Evolutionary conservation across 2,113 vertebrate species (phyloP).

Genomic region (Carettochelys insculpta): DNA sequence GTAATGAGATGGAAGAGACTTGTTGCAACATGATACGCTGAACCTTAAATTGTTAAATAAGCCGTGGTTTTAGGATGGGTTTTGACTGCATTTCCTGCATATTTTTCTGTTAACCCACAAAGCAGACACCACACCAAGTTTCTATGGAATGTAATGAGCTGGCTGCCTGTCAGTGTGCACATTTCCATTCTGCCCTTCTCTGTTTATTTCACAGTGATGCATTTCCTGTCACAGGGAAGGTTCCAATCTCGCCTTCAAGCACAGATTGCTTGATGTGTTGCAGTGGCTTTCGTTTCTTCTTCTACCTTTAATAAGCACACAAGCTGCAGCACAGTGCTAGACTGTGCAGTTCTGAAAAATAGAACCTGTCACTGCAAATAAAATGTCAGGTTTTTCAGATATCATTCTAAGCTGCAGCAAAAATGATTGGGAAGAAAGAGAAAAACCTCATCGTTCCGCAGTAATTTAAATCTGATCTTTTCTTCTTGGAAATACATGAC

Average conservation of each 20-base stretch:
- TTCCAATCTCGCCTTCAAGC: neutral
- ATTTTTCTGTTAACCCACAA: neutral
- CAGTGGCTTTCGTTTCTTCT: neutral
- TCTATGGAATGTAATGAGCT: neutral
- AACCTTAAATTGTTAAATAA: neutral
- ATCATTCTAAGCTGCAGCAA: neutral
- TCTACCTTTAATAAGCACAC: neutral
- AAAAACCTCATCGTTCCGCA: neutral
- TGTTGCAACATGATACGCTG: neutral
- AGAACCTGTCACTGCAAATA: neutral
- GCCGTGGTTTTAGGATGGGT: neutral
- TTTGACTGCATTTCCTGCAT: neutral
- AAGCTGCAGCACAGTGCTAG: neutral
- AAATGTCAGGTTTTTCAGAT: neutral
- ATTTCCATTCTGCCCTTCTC: neutral
- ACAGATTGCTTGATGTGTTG: neutral
- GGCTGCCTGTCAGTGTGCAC: neutral
- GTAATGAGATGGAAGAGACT: neutral
- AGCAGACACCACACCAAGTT: neutral
- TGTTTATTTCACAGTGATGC: neutral
- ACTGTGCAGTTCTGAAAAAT: neutral
- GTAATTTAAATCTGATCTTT: neutral
- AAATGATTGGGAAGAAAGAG: neutral
- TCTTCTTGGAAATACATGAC: neutral
- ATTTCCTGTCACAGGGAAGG: neutral